Base-by-base conservation (phyloP, 2,888 invertebrate species). In the Phrixothrix hirtus region DNA sequence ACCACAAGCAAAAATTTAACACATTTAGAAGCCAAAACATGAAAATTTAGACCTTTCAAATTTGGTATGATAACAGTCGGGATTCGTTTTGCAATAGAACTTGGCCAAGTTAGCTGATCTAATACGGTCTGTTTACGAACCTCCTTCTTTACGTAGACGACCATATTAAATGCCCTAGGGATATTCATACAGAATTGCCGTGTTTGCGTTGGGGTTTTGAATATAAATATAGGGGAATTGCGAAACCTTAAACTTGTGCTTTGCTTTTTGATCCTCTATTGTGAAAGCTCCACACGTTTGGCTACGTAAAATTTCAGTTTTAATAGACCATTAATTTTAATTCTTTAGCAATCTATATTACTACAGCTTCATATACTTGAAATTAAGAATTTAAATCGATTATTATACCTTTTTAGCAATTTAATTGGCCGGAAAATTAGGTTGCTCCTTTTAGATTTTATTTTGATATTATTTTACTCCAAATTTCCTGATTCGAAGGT, bases 111-210 rank as follows among this genome's bases (percentile, higher is more conserved):
- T 27, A 15, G 51, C 44, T 51, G 39, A 51, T 51, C 51, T 45
- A 51, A 45, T 34, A 45, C 45, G 44, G 51, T 51, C 51, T 51
- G 51, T 51, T 44, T 51, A 51, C 51, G 39, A 38, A 51, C 38
- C 51, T 48, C 15, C 35, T 38, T 39, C 51, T 51, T 45, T 44
- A 34, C 43, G 35, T 26, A 38, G 36, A 46, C 36, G 52, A 46
- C 52, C 46, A 46, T 52, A 52, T 52, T 52, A 52, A 52, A 52
- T 39, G 45, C 45, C 46, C 52, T 15, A 25, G 41, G 46, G 36
- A 46, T 34, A 29, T 45, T 38, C 46, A 42, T 46, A 36, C 47
- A 37, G 41, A 47, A 47, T 47, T 52, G 51, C 45, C 34, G 44
- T 51, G 52, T 52, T 52, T 52, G 52, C 32, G 26, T 47, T 42